These are phyloP conservation scores for Aviceda subcristata DNA, from an alignment of 2,113 vertebrate species.

Conservation along the genomic window DNA sequence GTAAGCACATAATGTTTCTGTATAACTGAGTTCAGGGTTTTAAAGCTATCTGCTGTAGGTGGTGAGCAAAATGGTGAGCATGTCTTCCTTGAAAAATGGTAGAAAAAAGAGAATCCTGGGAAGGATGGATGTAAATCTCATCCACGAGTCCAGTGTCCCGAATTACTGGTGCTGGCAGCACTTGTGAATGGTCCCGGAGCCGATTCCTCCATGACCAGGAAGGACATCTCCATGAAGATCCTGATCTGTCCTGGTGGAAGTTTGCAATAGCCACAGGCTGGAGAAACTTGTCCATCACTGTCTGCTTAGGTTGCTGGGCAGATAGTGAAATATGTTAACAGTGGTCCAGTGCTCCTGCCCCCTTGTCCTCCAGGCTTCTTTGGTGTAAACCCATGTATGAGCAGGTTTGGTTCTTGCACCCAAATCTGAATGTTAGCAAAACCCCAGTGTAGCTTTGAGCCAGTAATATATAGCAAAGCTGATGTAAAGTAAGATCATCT, in stretches of 20 bases:
- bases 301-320: neutral
- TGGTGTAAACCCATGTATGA: neutral
- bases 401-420: neutral
- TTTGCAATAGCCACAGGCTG: neutral
- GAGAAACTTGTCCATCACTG: neutral
- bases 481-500: neutral
- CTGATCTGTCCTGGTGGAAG: neutral
- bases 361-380: accelerated
- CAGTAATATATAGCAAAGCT: neutral
- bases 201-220: neutral
- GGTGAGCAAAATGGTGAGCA: neutral
- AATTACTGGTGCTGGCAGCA: neutral
- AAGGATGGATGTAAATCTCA: neutral
- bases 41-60: neutral
- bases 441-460: neutral
- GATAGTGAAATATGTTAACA: accelerated
- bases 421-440: accelerated
- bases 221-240: neutral
- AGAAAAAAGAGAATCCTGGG: neutral
- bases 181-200: accelerated
- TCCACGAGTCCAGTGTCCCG: neutral
- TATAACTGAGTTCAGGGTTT: neutral
- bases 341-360: neutral
- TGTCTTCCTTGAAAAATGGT: neutral
- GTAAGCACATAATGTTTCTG: neutral